phyloP scores from a whole-genome alignment of 2,113 vertebrate species.

The Sardina pilchardus region DNA sequence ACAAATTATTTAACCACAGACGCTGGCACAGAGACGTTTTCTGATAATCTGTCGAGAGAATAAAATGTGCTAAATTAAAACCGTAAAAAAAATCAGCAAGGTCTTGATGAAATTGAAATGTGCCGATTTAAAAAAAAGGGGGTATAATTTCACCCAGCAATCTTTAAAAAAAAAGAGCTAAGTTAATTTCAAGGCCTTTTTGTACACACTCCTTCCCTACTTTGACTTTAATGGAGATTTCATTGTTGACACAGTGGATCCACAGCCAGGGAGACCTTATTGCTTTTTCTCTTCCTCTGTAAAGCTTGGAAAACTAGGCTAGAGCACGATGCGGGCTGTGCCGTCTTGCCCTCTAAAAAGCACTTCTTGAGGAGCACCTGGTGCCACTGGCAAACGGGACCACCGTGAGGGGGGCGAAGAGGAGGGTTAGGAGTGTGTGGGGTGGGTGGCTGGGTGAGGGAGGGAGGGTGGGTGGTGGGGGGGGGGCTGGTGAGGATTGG shows the following conservation, averaged over 20 bases:
- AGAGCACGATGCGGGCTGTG: neutral
- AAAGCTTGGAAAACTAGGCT: neutral
- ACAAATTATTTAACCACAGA: conserved; percentile 44
- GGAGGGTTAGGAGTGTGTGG: conserved; percentile 52
- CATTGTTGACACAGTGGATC: neutral
- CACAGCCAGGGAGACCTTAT: neutral
- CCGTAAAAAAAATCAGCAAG: conserved; percentile 20
- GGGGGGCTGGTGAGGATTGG: conserved; percentile 48
- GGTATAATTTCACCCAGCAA: neutral
- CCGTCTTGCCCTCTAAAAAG: conserved; percentile 36
- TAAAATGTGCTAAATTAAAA: conserved; percentile 19
- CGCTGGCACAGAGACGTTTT: conserved; percentile 30
- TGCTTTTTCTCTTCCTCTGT: neutral
- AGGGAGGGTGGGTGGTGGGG: neutral
- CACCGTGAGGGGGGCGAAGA: conserved; percentile 4
- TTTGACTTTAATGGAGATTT: conserved; percentile 9
- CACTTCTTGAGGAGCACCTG: conserved; percentile 70
- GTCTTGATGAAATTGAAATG: neutral
- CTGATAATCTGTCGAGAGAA: conserved; percentile 29
- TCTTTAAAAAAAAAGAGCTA: neutral
- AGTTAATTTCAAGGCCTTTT: conserved; percentile 10
- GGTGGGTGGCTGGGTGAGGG: conserved; percentile 29
- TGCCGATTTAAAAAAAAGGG: neutral
- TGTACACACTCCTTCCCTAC: neutral
- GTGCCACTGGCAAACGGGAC: conserved; percentile 63